Conservation (phyloP, 2,113 vertebrate species). For the Chlorodrepanis virens region DNA sequence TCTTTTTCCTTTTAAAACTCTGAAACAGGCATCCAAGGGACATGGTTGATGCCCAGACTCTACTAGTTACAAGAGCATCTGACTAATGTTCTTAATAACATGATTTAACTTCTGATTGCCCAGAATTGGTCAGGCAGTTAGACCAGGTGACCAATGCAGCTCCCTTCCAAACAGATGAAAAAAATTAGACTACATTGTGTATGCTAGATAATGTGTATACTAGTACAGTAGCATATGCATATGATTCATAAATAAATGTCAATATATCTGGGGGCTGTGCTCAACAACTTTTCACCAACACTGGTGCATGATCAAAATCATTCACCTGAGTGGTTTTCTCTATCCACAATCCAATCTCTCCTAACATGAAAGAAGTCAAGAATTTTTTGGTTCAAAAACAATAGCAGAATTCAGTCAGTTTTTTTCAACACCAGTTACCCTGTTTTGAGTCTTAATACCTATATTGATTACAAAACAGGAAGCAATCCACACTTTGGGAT, state of each 20-base stretch:
- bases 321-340: not conserved
- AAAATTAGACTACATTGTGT: not conserved
- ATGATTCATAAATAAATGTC: not conserved
- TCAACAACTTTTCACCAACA: not conserved
- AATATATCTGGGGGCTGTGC: rapidly evolving
- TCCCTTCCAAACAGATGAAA: not conserved
- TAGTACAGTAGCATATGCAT: not conserved
- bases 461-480: not conserved
- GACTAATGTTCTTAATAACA: not conserved
- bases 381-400: not conserved
- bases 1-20: not conserved
- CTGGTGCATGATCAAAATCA: not conserved
- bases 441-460: not conserved
- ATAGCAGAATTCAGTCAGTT: not conserved
- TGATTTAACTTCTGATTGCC: not conserved
- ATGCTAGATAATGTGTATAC: not conserved
- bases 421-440: not conserved
- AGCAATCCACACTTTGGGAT: not conserved
- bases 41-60: rapidly evolving
- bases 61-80: not conserved
- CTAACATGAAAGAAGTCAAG: not conserved
- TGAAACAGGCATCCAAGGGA: not conserved
- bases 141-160: not conserved
- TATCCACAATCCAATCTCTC: not conserved
- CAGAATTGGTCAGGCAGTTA: not conserved